phyloP scores from a whole-genome alignment of 2,888 invertebrate species.

The Clanis bilineata region DNA sequence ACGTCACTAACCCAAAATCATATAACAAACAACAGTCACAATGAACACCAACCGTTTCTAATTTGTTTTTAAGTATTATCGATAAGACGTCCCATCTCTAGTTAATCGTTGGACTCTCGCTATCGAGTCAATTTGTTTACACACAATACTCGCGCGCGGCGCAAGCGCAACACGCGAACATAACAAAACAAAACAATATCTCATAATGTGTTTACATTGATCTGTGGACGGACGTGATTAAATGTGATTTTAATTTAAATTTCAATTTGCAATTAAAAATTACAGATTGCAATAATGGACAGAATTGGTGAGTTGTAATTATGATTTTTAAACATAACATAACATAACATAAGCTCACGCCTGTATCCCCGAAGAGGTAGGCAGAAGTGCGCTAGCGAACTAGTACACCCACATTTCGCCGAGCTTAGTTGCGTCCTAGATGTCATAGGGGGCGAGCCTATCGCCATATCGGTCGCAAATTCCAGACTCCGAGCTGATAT shows the following conservation, averaged over 20 bases:
- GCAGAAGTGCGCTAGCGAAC: too few species aligned
- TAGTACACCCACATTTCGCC: too few species aligned
- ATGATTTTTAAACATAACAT: neutral
- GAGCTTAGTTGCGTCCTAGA: too few species aligned
- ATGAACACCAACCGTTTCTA: neutral
- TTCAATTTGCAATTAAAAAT: neutral
- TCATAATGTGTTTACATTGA: neutral
- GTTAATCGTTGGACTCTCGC: conserved; percentile 36
- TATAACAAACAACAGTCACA: too few species aligned
- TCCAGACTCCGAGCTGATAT: too few species aligned
- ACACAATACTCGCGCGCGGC: conserved; percentile 25
- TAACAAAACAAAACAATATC: conserved; percentile 33
- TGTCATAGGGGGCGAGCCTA: too few species aligned
- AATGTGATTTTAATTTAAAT: neutral
- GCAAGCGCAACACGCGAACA: conserved; percentile 10
- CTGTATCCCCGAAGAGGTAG: too few species aligned
- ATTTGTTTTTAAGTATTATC: neutral
- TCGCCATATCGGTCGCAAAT: too few species aligned
- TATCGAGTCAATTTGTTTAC: conserved; percentile 43
- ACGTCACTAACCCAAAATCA: neutral
- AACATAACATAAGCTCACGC: too few species aligned
- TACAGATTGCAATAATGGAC: neutral
- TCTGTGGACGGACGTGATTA: neutral
- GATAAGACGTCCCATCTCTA: conserved; percentile 25
- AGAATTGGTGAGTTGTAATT: neutral